Evolutionary conservation across 2,113 vertebrate species (phyloP).

Genomic region (Tricholaema leucomelas): DNA sequence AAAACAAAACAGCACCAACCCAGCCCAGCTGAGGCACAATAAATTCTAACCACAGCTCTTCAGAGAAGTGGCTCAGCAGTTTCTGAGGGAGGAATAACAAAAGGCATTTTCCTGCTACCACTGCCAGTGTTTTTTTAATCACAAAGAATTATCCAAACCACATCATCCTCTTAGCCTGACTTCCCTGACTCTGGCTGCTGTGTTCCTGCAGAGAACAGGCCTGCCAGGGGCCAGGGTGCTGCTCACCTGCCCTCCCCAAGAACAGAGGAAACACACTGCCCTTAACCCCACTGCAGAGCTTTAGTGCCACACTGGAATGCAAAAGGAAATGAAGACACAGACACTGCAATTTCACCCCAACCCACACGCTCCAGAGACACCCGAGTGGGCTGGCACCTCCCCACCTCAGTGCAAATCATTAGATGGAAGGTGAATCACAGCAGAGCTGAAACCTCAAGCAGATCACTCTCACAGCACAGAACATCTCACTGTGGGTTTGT

Average conservation of each 20-base stretch:
- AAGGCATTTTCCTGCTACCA: not conserved
- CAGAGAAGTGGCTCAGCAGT: not conserved
- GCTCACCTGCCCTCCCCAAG: not conserved
- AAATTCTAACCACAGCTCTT: not conserved
- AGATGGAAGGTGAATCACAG: not conserved
- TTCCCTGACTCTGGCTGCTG: not conserved
- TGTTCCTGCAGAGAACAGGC: not conserved
- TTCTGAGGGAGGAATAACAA: not conserved
- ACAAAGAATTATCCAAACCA: not conserved
- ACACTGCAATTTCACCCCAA: not conserved
- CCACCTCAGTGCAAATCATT: fast-evolving
- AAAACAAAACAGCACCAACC: not conserved
- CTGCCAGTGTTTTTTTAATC: not conserved
- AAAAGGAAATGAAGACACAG: not conserved
- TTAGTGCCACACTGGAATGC: not conserved
- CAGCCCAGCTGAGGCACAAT: not conserved
- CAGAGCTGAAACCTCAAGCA: not conserved
- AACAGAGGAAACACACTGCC: not conserved
- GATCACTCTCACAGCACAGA: not conserved
- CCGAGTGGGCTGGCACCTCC: not conserved
- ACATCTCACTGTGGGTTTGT: not conserved
- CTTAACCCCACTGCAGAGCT: not conserved
- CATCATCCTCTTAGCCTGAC: not conserved
- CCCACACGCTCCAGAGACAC: not conserved
- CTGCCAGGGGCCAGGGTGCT: not conserved